Evolutionary conservation across 2,888 invertebrate species (phyloP).

Genomic region (Ornithoptera alexandrae): DNA sequence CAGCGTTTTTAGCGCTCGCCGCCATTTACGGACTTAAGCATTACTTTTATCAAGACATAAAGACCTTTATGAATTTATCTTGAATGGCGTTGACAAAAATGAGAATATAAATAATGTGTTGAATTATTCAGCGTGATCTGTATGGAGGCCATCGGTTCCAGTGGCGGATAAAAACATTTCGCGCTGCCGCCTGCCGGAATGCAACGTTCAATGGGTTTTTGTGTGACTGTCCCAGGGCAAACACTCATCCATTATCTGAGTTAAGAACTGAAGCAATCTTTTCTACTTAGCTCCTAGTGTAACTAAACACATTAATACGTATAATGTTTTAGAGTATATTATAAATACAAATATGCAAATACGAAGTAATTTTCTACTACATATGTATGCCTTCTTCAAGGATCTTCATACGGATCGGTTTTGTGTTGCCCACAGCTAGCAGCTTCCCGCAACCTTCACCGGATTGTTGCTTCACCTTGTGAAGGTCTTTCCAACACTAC

Average conservation of each 20-base stretch:
- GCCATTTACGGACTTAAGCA: conserved; percentile 71
- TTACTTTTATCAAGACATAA: conserved; percentile 79
- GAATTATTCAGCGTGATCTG: conserved; percentile 80
- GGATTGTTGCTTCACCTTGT: too few species aligned
- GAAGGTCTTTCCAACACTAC: too few species aligned
- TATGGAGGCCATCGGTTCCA: conserved; percentile 62
- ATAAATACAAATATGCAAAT: not conserved
- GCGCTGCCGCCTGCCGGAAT: conserved; percentile 65
- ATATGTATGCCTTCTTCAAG: too few species aligned
- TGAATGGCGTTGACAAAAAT: conserved; percentile 79
- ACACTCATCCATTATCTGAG: conserved; percentile 78
- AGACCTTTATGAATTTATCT: conserved; percentile 75
- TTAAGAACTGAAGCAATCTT: conserved; percentile 56
- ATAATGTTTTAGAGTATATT: not conserved
- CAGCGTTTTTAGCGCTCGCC: conserved; percentile 51
- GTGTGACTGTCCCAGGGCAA: conserved; percentile 75
- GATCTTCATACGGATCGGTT: too few species aligned
- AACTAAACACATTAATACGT: not conserved
- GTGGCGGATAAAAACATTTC: conserved; percentile 55
- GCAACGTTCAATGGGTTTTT: conserved; percentile 68
- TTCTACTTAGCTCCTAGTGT: conserved; percentile 16
- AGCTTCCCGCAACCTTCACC: too few species aligned
- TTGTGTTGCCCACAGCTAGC: too few species aligned
- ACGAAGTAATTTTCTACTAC: too few species aligned
- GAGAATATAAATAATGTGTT: conserved; percentile 77